Conservation (phyloP, 1,140 invertebrate genomes). For the Arctopsyche grandis region DNA sequence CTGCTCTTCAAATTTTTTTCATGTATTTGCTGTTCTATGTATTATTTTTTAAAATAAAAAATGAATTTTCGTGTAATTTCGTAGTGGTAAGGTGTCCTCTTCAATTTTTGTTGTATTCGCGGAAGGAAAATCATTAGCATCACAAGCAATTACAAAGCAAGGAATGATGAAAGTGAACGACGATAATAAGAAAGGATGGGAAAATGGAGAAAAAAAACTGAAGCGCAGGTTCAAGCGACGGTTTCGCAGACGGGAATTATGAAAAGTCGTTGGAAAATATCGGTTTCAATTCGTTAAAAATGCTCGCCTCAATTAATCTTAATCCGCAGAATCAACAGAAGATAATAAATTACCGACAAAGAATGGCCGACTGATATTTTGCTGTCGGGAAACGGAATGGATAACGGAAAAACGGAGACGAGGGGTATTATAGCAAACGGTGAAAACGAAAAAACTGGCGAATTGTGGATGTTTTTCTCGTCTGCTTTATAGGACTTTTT, state of each 20-base stretch:
- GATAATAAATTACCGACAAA: slow-evolving; percentile 29
- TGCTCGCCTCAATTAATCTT: slow-evolving; percentile 37
- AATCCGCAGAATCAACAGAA: slow-evolving; percentile 34
- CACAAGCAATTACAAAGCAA: not conserved
- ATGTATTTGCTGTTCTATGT: no score
- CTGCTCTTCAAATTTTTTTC: no score
- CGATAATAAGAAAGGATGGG: not conserved
- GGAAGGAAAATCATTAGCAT: no score
- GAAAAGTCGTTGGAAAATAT: slow-evolving; percentile 34
- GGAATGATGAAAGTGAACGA: not conserved
- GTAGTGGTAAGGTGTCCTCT: no score
- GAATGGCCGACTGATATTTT: not conserved
- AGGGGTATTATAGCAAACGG: no score
- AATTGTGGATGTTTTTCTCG: not conserved
- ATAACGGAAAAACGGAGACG: no score
- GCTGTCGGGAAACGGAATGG: not conserved
- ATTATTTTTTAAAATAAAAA: no score
- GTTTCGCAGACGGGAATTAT: not conserved
- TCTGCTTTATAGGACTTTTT: not conserved
- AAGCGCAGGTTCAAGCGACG: not conserved
- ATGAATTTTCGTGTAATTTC: no score
- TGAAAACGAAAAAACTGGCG: not conserved
- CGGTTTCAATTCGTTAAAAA: slow-evolving; percentile 40
- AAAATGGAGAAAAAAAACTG: not conserved
- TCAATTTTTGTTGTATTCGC: no score